Evolutionary conservation across 2,888 invertebrate species (phyloP).

Genomic region (Drosophila formosana): DNA sequence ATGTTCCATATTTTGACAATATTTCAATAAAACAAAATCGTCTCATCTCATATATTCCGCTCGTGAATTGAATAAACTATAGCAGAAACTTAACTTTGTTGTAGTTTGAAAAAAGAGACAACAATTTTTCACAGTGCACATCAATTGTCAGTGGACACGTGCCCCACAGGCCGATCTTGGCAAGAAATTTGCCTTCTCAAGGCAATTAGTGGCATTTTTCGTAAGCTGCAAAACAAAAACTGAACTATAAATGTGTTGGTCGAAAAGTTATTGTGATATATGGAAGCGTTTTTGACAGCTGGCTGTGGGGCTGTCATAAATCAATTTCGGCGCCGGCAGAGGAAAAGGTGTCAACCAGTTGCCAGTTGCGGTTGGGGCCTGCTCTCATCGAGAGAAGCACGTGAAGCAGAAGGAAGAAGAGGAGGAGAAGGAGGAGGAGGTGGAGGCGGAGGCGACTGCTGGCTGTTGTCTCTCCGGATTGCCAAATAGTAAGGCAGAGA

Average conservation of each 20-base stretch:
- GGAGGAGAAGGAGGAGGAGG: not conserved
- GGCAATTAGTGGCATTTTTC: constrained; percentile 44
- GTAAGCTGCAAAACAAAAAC: constrained; percentile 3
- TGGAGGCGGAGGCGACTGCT: not conserved
- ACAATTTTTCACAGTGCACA: constrained; percentile 30
- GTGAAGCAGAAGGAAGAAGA: not conserved
- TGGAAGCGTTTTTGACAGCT: constrained; percentile 53
- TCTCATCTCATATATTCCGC: too few species aligned
- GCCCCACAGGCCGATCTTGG: constrained; percentile 17
- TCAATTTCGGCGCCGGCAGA: constrained; percentile 56
- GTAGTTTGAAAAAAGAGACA: not conserved
- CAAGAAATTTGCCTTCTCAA: constrained; percentile 26
- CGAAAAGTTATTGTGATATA: constrained; percentile 32
- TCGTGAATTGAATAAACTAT: too few species aligned
- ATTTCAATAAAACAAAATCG: too few species aligned
- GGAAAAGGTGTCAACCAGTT: constrained; percentile 52
- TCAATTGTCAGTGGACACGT: constrained; percentile 30
- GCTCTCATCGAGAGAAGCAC: not conserved
- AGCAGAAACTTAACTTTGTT: not conserved
- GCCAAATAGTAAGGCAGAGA: constrained; percentile 33
- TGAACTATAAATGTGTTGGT: constrained; percentile 26
- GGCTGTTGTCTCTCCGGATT: constrained; percentile 33
- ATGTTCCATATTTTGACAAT: too few species aligned
- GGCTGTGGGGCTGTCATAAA: constrained; percentile 56
- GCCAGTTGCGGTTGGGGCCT: constrained; percentile 7